Percentiles rank a stretch among this genome's conserved stretches.
Evolutionary conservation across 2,113 vertebrate genomes (phyloP).

Genomic region (Tamias sibiricus): DNA sequence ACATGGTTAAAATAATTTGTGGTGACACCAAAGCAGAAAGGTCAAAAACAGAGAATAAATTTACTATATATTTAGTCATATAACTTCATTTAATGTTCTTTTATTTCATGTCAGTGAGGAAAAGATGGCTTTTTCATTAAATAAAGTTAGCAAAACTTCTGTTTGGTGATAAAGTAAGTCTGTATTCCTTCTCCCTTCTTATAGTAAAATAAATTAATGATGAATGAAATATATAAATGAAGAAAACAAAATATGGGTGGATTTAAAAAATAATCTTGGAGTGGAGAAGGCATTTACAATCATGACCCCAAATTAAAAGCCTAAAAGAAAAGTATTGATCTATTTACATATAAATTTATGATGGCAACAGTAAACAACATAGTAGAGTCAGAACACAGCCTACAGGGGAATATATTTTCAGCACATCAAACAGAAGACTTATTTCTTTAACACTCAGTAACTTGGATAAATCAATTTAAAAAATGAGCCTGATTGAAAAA

Average conservation of each 20-base stretch:
- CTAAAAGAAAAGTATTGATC: conserved; percentile 37
- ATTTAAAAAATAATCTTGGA: conserved; percentile 32
- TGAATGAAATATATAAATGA: not conserved
- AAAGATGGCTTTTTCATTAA: conserved; percentile 17
- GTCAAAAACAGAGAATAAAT: not conserved
- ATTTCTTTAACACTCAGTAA: conserved; percentile 24
- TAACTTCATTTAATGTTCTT: not conserved
- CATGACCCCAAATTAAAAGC: not conserved
- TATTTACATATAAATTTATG: conserved; percentile 18
- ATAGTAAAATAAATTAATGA: conserved; percentile 20
- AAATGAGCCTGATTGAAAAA: not conserved
- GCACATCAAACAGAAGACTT: not conserved
- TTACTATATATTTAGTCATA: not conserved
- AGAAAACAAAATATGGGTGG: not conserved
- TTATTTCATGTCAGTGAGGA: not conserved
- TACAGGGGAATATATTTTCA: not conserved
- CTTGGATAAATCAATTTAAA: conserved; percentile 10
- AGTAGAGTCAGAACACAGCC: not conserved
- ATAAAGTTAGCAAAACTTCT: conserved; percentile 23
- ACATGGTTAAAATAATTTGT: conserved; percentile 8
- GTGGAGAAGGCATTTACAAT: not conserved
- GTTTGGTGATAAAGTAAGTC: not conserved
- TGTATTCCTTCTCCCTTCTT: conserved; percentile 7
- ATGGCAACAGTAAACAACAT: not conserved
- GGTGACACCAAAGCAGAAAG: not conserved